These are phyloP conservation scores for Bostrychus sinensis DNA, from an alignment of 2,113 vertebrate species.

Conservation along the genomic window DNA sequence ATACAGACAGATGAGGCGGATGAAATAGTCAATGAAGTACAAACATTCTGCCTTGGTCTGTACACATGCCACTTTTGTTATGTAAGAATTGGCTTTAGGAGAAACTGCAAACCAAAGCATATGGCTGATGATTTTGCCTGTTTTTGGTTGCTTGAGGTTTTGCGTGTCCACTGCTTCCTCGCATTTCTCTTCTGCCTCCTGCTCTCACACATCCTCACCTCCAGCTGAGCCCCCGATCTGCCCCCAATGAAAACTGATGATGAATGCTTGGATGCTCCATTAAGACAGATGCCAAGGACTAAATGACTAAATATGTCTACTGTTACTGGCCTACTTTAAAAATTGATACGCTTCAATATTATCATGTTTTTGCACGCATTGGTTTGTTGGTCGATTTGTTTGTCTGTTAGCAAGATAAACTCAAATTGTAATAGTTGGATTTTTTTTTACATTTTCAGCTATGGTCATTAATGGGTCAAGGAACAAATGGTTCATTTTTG, in stretches of 20 bases:
- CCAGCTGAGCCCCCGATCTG: constrained; percentile 55
- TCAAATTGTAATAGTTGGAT: too few species aligned
- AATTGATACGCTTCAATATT: not conserved
- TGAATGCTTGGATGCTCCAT: not conserved
- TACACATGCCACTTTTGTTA: constrained; percentile 54
- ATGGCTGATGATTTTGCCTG: constrained; percentile 61
- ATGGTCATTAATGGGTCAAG: too few species aligned
- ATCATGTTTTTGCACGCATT: too few species aligned
- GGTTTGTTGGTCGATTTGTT: too few species aligned
- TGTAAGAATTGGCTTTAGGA: constrained; percentile 58
- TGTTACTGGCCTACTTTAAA: not conserved
- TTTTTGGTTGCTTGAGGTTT: constrained; percentile 61
- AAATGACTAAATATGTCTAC: not conserved
- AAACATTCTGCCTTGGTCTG: constrained; percentile 1
- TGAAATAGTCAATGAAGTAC: constrained; percentile 8
- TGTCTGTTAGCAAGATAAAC: too few species aligned
- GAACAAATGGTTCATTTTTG: too few species aligned
- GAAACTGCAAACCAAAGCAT: constrained; percentile 52
- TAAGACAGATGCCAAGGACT: not conserved
- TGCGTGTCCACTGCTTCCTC: constrained; percentile 54
- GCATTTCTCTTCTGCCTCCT: constrained; percentile 57
- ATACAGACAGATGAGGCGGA: not conserved
- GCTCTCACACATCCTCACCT: constrained; percentile 34
- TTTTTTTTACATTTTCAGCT: too few species aligned
- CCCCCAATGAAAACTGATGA: constrained; percentile 8